Evolutionary conservation across 2,797 vertebrate genomes (phyloP), one percentile per base, ranked within the genome.

Genomic region (Micrastur ruficollis): DNA sequence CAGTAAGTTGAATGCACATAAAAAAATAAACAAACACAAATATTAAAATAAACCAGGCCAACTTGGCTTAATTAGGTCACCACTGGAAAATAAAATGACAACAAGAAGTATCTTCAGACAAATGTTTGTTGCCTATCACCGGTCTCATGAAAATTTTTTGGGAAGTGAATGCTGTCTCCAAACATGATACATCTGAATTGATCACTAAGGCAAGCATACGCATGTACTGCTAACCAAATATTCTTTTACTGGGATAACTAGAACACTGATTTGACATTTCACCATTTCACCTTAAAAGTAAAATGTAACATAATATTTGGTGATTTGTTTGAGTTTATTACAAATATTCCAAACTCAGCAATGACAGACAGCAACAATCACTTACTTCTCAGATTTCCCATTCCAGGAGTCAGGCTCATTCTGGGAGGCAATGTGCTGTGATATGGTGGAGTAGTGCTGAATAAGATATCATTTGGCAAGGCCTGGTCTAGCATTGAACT

Each of bases 361-460:
- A 49, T 5, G 47, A 59, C 44, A 92, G 47, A 59, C 44, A 92
- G 38, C 0, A 6, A 66, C 21, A 65, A 67, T 50, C 21, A 99
- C 99, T 99, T 96, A 99, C 99, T 99, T 97, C 98, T 98, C 50
- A 99, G 98, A 97, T 98, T 99, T 91, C 98, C 98, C 29, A 98
- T 95, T 86, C 98, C 98, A 89, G 99, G 98, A n/a, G 98, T 98
- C 86, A 98, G 98, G 95, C 98, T 97, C 95, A 98, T 99, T 73
- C 99, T 98, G 7, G 99, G 98, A 12, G 99, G 99, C 96, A 99
- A 91, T 0, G 99, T 99, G 98, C 98, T 99, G 97, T 99, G 99
- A 97, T 99, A 99, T 0, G 99, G 99, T 8, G 99, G 99, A 2
- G 99, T 99, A 85, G 99, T 99, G 98, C 99, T 99, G 98, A 99